A percentile compares a stretch with the other conserved stretches of the same genome.
Evolutionary conservation across 2,888 invertebrate genomes (phyloP).

Genomic region (Aspidiotus destructor): DNA sequence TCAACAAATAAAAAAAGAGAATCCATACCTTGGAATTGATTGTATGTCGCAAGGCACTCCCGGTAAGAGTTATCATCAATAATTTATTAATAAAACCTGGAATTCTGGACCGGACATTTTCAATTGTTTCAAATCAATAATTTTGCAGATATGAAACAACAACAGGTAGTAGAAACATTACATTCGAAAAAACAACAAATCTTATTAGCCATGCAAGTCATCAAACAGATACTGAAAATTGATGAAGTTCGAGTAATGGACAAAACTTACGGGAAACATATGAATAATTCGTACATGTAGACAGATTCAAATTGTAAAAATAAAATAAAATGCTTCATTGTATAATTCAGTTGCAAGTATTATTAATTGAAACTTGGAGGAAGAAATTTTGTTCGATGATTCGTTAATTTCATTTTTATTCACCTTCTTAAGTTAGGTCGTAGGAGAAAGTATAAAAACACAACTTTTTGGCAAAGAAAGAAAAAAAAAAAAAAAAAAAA

Average conservation of each 20-base stretch:
- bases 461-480: no score
- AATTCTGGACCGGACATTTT: background rate
- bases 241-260: constrained; percentile 26
- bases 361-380: no score
- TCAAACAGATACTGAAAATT: constrained; percentile 30
- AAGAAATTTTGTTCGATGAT: no score
- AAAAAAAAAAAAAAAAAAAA: no score
- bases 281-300: background rate
- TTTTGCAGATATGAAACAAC: constrained; percentile 30
- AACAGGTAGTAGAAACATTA: constrained; percentile 26
- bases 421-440: no score
- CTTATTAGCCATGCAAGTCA: constrained; percentile 20
- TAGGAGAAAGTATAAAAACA: no score
- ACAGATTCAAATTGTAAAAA: background rate
- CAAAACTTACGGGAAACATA: constrained; percentile 30
- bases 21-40: constrained; percentile 85
- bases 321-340: no score
- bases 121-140: background rate
- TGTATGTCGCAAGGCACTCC: constrained; percentile 73
- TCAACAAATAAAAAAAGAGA: constrained; percentile 72
- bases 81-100: background rate
- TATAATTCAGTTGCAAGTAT: no score
- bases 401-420: no score
- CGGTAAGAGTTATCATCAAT: constrained; percentile 39
- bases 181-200: constrained; percentile 29